Evolutionary conservation across 2,797 vertebrate species (phyloP), one percentile per base, ranked within the genome.

Genomic region (Microctenopoma stevenorrisi): DNA sequence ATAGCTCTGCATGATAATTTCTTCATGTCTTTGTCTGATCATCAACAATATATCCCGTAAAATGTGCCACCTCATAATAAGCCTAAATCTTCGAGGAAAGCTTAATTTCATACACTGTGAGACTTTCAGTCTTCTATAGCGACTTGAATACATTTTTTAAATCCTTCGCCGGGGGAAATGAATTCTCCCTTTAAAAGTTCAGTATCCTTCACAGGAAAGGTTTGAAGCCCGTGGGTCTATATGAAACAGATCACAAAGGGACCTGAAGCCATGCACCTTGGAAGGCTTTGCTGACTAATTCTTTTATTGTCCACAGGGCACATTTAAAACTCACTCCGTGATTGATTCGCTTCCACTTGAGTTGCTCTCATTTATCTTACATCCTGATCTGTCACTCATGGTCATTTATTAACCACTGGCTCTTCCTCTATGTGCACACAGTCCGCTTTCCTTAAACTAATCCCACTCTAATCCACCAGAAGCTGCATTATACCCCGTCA

Each of bases 111-210:
- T 37, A 75, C 48, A 58, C 40, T 54, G 62, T 4, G 0, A 28
- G 61, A 43, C 72, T 52, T 22, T 71, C 40, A 18, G 28, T 53
- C 25, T 65, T 67, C 68, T 33, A 66, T 74, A 54, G 38, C 40
- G 72, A 82, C 62, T 83, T 74, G 68, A 86, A 83, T 80, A 70
- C 54, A 78, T 79, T 84, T 83, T 73, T 48, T 11, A 83, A 88
- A 88, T 65, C 71, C 68, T 63, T 57, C 1, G 53, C 79, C 73
- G 47, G 53, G 53, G 69, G 67, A 71, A 84, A 82, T 80, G 63
- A 80, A 85, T 82, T 81, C 82, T 77, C 50, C 52, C 74, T 81
- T 82, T 47, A 76, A 55, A 87, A 82, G 56, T 82, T 71, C 6
- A 1, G 61, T 61, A 86, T 78, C 63, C 76, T 81, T 79, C 64